Evolutionary conservation across 92 coral and sea anemone species (phyloP).

Genomic region (Epizoanthus rinbou): DNA sequence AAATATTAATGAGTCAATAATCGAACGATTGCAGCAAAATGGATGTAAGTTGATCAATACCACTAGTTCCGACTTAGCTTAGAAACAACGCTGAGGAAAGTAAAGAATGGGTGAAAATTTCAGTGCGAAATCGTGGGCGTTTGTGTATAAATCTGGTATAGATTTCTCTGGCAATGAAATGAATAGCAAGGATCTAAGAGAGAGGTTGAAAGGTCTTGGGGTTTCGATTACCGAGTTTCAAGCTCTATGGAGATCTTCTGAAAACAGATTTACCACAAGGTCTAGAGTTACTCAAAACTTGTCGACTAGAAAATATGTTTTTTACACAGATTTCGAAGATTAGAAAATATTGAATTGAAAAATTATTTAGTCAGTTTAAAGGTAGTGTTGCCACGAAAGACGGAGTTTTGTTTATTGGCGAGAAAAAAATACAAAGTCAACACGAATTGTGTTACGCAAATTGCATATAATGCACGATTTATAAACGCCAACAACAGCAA

Average conservation of each 20-base stretch:
- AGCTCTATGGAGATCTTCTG: not conserved
- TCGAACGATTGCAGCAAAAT: not conserved
- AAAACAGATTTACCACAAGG: not conserved
- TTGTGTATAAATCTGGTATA: not conserved
- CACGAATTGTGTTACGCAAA: slow-evolving; percentile 29
- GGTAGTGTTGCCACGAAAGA: not conserved
- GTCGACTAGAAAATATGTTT: not conserved
- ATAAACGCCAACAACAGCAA: not conserved
- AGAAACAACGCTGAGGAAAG: not conserved
- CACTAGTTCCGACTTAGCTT: not conserved
- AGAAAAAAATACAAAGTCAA: not conserved
- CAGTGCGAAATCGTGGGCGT: not conserved
- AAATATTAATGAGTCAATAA: not conserved
- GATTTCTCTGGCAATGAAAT: not conserved
- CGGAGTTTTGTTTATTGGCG: not conserved
- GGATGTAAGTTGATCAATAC: not conserved
- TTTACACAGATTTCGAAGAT: not conserved
- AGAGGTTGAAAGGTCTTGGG: not conserved
- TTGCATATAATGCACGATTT: slow-evolving; percentile 39
- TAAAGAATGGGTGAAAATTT: not conserved
- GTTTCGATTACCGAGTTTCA: not conserved
- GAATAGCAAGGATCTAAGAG: not conserved
- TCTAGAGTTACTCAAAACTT: not conserved
- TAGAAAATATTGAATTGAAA: not conserved
- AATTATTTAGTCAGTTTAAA: not conserved